These are phyloP conservation scores for Ophioninae sp. DNA, from an alignment of 2,888 invertebrate genomes.

Conservation along the genomic window DNA sequence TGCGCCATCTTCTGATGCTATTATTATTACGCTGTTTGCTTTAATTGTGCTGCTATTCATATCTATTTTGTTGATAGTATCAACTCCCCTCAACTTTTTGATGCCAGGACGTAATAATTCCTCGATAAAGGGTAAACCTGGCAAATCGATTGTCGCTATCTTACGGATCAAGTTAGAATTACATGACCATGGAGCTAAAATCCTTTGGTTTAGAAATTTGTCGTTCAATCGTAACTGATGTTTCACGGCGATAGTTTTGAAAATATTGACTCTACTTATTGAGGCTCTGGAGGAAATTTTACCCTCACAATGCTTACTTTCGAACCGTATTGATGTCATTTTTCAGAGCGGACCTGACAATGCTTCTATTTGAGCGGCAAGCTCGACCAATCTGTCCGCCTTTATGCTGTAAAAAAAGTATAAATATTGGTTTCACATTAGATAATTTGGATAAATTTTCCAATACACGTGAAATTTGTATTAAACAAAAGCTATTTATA, in stretches of 20 bases:
- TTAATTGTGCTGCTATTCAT: slow-evolving; percentile 25
- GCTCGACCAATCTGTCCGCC: too few species aligned
- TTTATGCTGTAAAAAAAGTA: neutral
- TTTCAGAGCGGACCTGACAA: slow-evolving; percentile 48
- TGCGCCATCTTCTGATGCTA: slow-evolving; percentile 36
- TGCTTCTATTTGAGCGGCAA: too few species aligned
- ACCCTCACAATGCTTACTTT: slow-evolving; percentile 54
- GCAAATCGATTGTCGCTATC: neutral
- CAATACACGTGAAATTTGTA: too few species aligned
- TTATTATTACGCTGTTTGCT: slow-evolving; percentile 32
- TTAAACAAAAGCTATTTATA: too few species aligned
- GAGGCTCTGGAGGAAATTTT: slow-evolving; percentile 44
- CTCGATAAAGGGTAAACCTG: neutral
- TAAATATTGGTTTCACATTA: too few species aligned
- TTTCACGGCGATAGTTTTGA: slow-evolving; percentile 48
- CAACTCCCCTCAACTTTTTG: neutral
- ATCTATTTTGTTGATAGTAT: slow-evolving; percentile 22
- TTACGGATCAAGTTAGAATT: neutral
- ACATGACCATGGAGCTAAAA: neutral
- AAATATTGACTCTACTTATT: slow-evolving; percentile 45
- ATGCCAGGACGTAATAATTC: neutral
- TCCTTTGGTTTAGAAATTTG: slow-evolving; percentile 21
- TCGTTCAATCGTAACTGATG: slow-evolving; percentile 52
- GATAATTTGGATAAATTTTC: too few species aligned
- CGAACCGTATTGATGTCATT: slow-evolving; percentile 57